Evolutionary conservation across 1,140 invertebrate species (phyloP).

Genomic region (Papilio xuthus): DNA sequence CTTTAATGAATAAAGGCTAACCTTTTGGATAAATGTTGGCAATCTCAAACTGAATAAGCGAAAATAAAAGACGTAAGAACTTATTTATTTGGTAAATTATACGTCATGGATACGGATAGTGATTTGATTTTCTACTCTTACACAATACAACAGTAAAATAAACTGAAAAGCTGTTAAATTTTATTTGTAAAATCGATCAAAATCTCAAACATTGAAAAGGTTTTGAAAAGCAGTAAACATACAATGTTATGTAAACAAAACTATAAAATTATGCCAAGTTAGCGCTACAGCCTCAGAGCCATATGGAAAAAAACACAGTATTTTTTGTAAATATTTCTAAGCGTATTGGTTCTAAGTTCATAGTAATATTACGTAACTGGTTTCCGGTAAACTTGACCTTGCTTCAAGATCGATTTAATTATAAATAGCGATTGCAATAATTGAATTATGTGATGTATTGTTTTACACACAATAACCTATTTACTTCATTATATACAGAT

Average conservation of each 20-base stretch:
- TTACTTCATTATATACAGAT: background rate
- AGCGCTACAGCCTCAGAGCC: background rate
- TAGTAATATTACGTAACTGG: background rate
- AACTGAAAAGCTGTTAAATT: background rate
- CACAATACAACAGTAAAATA: conserved; percentile 4
- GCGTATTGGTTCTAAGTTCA: background rate
- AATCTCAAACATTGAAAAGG: background rate
- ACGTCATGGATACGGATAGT: background rate
- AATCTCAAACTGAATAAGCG: background rate
- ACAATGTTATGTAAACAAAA: conserved; percentile 4
- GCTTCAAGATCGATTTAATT: background rate
- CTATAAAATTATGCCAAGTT: conserved; percentile 19
- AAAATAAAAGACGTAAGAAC: background rate
- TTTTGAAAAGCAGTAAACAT: background rate
- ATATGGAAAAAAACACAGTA: background rate
- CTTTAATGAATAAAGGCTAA: no score
- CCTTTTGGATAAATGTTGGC: background rate
- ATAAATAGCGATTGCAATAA: background rate
- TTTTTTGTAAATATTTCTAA: background rate
- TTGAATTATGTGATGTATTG: conserved; percentile 12
- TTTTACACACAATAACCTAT: background rate
- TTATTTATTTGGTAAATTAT: background rate
- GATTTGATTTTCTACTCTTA: background rate
- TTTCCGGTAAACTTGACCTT: conserved; percentile 17
- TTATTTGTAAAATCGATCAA: conserved; percentile 4